Conservation (phyloP, 1,140 invertebrate genomes). For the Trichogramma pretiosum region DNA sequence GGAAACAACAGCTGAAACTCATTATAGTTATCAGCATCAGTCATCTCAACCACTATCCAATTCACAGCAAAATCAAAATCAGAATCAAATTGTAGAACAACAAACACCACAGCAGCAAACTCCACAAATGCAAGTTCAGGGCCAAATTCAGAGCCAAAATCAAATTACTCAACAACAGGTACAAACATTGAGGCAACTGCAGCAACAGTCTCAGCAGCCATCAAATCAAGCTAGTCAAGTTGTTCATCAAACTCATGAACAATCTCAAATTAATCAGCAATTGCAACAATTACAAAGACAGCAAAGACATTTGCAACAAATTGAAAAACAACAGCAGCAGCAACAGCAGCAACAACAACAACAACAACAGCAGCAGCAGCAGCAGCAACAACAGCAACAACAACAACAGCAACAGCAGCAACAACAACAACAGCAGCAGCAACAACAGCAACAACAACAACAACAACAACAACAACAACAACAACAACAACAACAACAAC, state of each 20-base stretch:
- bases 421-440: constrained; percentile 18
- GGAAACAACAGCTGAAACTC: constrained; percentile 38
- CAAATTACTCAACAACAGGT: constrained; percentile 45
- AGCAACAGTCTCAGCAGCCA: constrained; percentile 39
- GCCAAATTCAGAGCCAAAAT: constrained; percentile 39
- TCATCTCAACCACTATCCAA: constrained; percentile 37
- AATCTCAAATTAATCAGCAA: constrained; percentile 39
- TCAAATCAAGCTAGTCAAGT: constrained; percentile 24
- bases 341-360: not conserved
- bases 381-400: constrained; percentile 14
- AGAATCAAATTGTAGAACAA: constrained; percentile 38
- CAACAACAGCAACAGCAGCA: constrained; percentile 14
- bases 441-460: constrained; percentile 13
- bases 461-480: constrained; percentile 24
- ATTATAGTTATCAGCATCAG: constrained; percentile 41
- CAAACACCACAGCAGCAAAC: constrained; percentile 28
- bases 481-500: constrained; percentile 21
- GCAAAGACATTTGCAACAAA: constrained; percentile 35
- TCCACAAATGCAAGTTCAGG: constrained; percentile 42
- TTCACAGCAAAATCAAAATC: constrained; percentile 34
- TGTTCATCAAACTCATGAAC: constrained; percentile 22
- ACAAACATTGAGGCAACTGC: constrained; percentile 44
- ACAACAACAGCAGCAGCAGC: not conserved
- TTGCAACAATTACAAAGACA: constrained; percentile 37
- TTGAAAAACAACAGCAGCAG: constrained; percentile 36